phyloP scores from a whole-genome alignment of 2,113 vertebrate genomes.

The Procavia capensis region DNA sequence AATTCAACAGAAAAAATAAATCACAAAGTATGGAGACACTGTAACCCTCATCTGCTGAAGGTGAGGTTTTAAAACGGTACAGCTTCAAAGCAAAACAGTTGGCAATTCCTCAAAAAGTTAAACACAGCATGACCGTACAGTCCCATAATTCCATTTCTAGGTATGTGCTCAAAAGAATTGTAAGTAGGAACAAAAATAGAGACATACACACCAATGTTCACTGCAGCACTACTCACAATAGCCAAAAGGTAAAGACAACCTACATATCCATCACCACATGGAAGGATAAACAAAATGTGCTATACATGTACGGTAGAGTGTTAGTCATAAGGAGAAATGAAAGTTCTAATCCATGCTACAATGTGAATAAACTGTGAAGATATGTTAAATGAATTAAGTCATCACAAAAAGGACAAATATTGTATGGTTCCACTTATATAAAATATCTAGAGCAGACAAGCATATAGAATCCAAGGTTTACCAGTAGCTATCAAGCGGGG shows the following conservation, averaged over 20 bases:
- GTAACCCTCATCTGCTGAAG: background rate
- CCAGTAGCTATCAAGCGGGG: background rate
- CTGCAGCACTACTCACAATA: background rate
- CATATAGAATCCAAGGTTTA: background rate
- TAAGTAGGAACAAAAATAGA: background rate
- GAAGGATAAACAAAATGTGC: background rate
- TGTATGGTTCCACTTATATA: background rate
- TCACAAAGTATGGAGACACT: background rate
- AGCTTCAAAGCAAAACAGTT: background rate
- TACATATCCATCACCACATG: background rate
- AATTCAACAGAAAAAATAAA: conserved; percentile 43
- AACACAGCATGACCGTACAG: background rate
- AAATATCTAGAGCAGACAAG: background rate
- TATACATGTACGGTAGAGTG: background rate
- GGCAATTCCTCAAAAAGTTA: background rate
- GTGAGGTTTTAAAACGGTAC: background rate
- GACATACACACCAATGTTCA: background rate
- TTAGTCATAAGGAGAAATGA: background rate
- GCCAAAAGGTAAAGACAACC: background rate
- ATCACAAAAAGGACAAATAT: background rate
- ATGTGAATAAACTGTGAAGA: background rate
- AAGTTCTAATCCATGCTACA: background rate
- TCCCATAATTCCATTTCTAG: background rate
- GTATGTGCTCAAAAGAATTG: background rate
- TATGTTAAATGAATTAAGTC: background rate